Evolutionary conservation across 2,113 vertebrate species (phyloP).

Genomic region (Ellobius talpinus): DNA sequence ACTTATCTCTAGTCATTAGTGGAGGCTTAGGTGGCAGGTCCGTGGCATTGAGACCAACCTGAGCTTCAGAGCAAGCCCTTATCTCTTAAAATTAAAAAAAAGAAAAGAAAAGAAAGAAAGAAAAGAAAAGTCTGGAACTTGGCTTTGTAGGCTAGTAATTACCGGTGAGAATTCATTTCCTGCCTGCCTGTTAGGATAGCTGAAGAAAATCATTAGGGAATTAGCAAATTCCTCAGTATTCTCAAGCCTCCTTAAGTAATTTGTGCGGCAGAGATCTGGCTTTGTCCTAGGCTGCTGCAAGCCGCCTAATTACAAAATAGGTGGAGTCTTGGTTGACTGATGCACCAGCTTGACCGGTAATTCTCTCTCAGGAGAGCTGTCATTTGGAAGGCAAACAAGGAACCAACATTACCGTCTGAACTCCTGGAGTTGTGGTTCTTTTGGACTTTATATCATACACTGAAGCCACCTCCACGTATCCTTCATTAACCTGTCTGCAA

Average conservation of each 20-base stretch:
- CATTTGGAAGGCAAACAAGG: background rate
- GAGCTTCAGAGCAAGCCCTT: background rate
- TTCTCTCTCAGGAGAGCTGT: background rate
- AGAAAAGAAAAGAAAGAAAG: too few species aligned
- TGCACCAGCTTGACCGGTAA: background rate
- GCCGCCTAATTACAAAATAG: background rate
- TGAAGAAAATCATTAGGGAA: slow-evolving; percentile 4
- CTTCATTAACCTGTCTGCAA: background rate
- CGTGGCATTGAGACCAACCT: background rate
- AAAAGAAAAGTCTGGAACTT: background rate
- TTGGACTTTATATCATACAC: background rate
- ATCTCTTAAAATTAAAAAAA: background rate
- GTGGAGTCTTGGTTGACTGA: background rate
- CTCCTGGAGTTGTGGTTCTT: background rate
- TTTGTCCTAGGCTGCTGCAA: background rate
- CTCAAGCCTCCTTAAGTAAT: slow-evolving; percentile 43
- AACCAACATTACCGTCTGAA: background rate
- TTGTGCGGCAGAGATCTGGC: background rate
- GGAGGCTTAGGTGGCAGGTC: background rate
- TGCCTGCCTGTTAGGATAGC: background rate
- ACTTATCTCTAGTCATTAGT: background rate
- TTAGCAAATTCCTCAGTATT: background rate
- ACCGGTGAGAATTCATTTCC: background rate
- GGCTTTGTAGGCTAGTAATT: background rate
- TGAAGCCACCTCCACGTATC: background rate